Evolutionary conservation across 1,140 invertebrate genomes (phyloP), one percentile per base, ranked within the genome.

Genomic region (Bombus haemorrhoidalis): DNA sequence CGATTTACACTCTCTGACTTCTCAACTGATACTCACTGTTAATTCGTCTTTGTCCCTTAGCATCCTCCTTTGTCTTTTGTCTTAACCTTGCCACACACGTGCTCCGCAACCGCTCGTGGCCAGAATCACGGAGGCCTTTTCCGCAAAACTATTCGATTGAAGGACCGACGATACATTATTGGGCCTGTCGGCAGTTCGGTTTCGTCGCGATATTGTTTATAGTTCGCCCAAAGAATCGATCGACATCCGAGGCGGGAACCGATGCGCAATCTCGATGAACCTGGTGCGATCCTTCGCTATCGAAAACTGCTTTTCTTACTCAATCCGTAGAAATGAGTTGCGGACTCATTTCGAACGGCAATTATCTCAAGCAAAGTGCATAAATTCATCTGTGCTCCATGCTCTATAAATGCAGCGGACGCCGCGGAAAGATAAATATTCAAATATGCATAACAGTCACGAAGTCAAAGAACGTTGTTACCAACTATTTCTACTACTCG

Each of bases 351-450:
- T 85, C 87, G 69, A 88, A 86, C 62, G 68, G 88, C 59, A 89
- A 90, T 90, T 90, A 90, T 81, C 77, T 81, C 77, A 62, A 73
- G 85, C 81, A 81, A 83, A 81, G 85, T 87, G 88, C 88, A 90
- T 85, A 88, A 89, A 87, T 89, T 87, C 84, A 84, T 90, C 85
- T 86, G 62, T 84, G 22, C 75, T 81, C 85, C 57, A 73, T 89
- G 87, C 87, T 77, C 80, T 76, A 86, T 78, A 85, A 78, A 89
- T 84, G 66, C 73, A n/a, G 68, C 41, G 76, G 53, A 62, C 57
- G 74, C 39, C 66, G 39, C 81, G 87, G 72, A 75, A 89, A 83
- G 81, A 90, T 89, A 90, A 90, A 90, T 90, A 90, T 90, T 87
- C 89, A 89, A 71, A 87, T 90, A 87, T 89, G 81, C 88, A 81